These are phyloP conservation scores for Dendrocopos noguchii DNA, from an alignment of 2,113 vertebrate genomes.

Conservation along the genomic window DNA sequence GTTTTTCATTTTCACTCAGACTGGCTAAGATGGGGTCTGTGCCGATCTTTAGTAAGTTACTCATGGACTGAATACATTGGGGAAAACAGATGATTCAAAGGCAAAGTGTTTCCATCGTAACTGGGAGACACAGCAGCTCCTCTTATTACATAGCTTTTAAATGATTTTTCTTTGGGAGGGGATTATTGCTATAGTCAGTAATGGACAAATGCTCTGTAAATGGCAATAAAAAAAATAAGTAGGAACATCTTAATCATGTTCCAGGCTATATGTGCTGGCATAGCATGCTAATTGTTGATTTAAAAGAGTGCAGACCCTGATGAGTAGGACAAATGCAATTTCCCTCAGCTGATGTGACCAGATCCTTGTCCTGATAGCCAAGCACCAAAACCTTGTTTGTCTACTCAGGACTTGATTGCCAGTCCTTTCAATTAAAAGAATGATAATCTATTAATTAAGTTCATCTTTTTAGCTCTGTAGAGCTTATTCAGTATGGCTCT, in stretches of 20 bases:
- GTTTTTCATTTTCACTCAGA: not conserved
- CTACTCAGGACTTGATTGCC: not conserved
- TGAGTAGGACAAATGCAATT: not conserved
- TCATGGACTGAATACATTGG: conserved; percentile 12
- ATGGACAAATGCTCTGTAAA: not conserved
- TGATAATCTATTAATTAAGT: conserved; percentile 4
- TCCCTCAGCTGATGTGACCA: not conserved
- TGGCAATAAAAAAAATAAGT: not conserved
- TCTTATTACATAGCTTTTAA: not conserved
- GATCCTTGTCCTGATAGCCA: not conserved
- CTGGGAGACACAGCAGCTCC: not conserved
- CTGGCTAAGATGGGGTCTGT: not conserved
- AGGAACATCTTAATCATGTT: not conserved
- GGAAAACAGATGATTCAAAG: conserved; percentile 33
- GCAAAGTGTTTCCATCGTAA: conserved; percentile 22
- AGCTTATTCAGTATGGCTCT: not conserved
- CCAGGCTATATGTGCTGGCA: not conserved
- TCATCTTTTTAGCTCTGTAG: not conserved
- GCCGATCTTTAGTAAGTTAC: not conserved
- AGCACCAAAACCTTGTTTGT: not conserved
- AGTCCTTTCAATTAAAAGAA: conserved; percentile 7
- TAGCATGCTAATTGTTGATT: not conserved
- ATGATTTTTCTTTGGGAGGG: conserved; percentile 1
- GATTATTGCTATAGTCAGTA: not conserved
- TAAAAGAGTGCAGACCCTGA: not conserved